Percentiles rank a stretch among this genome's conserved stretches.
These are phyloP conservation scores for Zaprionus bogoriensis DNA, from an alignment of 2,888 invertebrate species.

Conservation along the genomic window DNA sequence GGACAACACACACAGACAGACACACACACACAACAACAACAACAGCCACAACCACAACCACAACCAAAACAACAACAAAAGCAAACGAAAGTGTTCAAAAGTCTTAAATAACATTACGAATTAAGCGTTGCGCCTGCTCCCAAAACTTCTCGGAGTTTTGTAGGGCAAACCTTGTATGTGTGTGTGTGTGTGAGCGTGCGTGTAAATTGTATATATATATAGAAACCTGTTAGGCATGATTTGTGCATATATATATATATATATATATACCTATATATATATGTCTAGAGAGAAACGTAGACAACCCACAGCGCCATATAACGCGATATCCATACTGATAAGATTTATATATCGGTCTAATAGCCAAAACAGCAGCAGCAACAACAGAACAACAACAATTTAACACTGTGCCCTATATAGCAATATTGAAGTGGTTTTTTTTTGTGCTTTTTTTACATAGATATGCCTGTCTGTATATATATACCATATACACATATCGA, in stretches of 20 bases:
- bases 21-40: constrained; percentile 8
- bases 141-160: neutral
- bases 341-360: neutral
- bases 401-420: constrained; percentile 34
- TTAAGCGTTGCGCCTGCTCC: constrained; percentile 39
- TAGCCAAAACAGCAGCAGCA: constrained; percentile 27
- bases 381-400: constrained; percentile 5
- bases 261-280: neutral
- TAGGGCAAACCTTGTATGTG: neutral
- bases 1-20: constrained; percentile 16
- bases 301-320: constrained; percentile 39
- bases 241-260: neutral
- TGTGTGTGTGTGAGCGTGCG: neutral
- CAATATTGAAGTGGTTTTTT: constrained; percentile 2
- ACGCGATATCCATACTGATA: neutral
- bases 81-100: constrained; percentile 70
- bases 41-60: constrained; percentile 1
- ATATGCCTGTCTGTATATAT: constrained; percentile 1
- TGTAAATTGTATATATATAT: constrained; percentile 27
- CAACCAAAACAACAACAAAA: constrained; percentile 28
- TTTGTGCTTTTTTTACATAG: constrained; percentile 20
- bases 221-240: constrained; percentile 17
- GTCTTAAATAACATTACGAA: constrained; percentile 46
- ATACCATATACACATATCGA: constrained; percentile 1
- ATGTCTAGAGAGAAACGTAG: neutral